Evolutionary conservation across 2,797 vertebrate genomes (phyloP).

Genomic region (Sebastes steindachneri): DNA sequence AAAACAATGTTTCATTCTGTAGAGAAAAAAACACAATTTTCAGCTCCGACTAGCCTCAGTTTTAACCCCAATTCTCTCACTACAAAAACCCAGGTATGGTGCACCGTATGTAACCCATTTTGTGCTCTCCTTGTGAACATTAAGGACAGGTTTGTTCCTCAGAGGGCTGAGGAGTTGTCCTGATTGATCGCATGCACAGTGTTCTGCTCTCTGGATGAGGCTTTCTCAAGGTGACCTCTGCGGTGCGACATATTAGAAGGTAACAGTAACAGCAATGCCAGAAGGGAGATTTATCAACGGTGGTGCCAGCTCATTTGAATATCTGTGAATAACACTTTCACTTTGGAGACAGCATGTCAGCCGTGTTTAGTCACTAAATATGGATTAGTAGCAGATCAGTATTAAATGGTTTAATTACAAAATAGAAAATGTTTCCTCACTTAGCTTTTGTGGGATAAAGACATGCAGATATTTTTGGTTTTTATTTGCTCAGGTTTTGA

Average conservation of each 20-base stretch:
- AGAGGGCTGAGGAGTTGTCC: constrained; percentile 18
- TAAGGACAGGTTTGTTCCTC: constrained; percentile 44
- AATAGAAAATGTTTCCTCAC: not conserved
- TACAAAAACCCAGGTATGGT: constrained; percentile 22
- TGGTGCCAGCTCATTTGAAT: not conserved
- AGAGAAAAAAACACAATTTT: not conserved
- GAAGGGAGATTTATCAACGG: not conserved
- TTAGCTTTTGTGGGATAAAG: not conserved
- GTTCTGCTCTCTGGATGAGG: constrained; percentile 27
- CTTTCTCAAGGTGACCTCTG: constrained; percentile 59
- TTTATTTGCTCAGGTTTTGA: not conserved
- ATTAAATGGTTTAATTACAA: not conserved
- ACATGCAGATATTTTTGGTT: not conserved
- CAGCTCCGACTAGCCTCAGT: constrained; percentile 14
- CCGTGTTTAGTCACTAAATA: not conserved
- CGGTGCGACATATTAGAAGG: not conserved
- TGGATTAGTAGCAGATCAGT: not conserved
- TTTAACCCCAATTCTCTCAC: constrained; percentile 29
- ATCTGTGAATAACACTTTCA: not conserved
- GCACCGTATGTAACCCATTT: constrained; percentile 44
- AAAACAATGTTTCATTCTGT: constrained; percentile 60
- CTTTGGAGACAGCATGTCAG: not conserved
- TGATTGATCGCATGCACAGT: constrained; percentile 58
- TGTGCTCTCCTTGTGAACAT: constrained; percentile 49
- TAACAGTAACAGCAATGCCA: not conserved